Percentiles rank a stretch among this genome's conserved stretches.
Evolutionary conservation across 2,113 vertebrate species (phyloP).

Genomic region (Ramphastos sulfuratus): DNA sequence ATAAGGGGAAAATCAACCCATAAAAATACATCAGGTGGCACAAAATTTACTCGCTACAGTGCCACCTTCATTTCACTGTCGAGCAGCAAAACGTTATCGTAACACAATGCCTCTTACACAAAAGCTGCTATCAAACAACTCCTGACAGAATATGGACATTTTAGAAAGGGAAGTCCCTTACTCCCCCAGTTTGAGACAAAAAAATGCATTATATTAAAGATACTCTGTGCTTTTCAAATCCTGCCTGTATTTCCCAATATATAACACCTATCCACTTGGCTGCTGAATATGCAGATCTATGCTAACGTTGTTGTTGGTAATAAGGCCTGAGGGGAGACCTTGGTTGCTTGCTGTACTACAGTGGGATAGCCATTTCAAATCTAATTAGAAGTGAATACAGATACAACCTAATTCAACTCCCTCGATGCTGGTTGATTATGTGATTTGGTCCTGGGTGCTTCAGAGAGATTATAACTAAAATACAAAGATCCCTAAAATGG

Average conservation of each 20-base stretch:
- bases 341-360: neutral
- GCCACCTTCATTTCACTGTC: neutral
- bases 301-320: neutral
- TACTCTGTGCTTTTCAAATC: neutral
- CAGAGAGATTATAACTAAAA: neutral
- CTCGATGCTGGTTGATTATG: neutral
- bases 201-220: neutral
- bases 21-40: slow-evolving; percentile 36
- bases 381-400: slow-evolving; percentile 53
- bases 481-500: neutral
- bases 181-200: neutral
- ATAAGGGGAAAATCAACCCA: slow-evolving; percentile 44
- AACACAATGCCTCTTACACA: neutral
- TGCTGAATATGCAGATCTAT: slow-evolving; percentile 25
- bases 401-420: neutral
- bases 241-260: neutral
- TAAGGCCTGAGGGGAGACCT: slow-evolving; percentile 34
- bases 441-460: neutral
- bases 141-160: neutral
- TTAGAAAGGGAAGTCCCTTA: neutral
- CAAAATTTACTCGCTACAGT: slow-evolving; percentile 19
- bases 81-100: slow-evolving; percentile 6
- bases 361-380: slow-evolving; percentile 37
- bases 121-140: neutral
- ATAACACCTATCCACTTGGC: neutral